These are phyloP conservation scores for Drosophila nikananu DNA, from an alignment of 1,140 invertebrate species.

Conservation along the genomic window DNA sequence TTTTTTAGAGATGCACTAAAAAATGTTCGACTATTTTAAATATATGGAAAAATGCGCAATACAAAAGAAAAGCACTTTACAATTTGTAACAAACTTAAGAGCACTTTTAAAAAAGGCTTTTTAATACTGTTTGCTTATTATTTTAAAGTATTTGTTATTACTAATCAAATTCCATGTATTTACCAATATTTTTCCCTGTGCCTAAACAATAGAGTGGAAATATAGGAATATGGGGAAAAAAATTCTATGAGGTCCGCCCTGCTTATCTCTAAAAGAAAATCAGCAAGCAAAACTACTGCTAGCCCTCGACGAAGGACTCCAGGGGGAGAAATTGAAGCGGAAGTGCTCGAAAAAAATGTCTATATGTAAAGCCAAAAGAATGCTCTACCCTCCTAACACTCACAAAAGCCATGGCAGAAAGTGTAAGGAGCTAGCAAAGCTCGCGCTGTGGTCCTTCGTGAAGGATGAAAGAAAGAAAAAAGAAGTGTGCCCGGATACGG, in stretches of 20 bases:
- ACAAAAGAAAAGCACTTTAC: too few relatives aligned
- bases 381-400: constrained; percentile 15
- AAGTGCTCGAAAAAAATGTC: constrained; percentile 50
- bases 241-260: constrained; percentile 32
- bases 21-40: too few relatives aligned
- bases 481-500: constrained; percentile 16
- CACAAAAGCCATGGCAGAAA: constrained; percentile 26
- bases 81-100: too few relatives aligned
- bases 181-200: background rate
- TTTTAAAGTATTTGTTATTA: too few relatives aligned
- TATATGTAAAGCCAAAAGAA: constrained; percentile 41
- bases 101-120: background rate
- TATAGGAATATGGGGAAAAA: constrained; percentile 8
- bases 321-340: constrained; percentile 48
- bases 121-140: too few relatives aligned
- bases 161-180: too few relatives aligned
- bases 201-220: constrained; percentile 12
- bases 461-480: constrained; percentile 2
- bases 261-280: constrained; percentile 69
- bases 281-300: constrained; percentile 33
- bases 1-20: too few relatives aligned
- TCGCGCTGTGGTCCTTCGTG: constrained; percentile 25
- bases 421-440: constrained; percentile 22
- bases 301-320: constrained; percentile 9
- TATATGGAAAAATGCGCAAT: too few relatives aligned